These are phyloP conservation scores for Dryocosmus kuriphilus DNA, from an alignment of 2,888 invertebrate species.

Conservation along the genomic window DNA sequence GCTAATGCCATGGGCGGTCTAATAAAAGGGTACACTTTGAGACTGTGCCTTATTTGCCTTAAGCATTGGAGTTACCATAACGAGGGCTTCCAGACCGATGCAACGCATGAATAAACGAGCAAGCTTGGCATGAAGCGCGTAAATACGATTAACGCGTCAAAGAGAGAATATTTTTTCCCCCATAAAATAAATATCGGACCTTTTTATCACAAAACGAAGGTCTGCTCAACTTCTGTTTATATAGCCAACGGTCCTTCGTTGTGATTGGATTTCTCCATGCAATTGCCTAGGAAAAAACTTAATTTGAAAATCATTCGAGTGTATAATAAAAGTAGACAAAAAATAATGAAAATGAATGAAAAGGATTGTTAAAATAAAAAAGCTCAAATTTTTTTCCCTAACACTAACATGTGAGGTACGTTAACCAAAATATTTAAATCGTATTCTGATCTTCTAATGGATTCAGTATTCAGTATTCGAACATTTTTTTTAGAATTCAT, in stretches of 20 bases:
- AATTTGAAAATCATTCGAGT: background rate
- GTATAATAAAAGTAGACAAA: background rate
- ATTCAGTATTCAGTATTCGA: background rate
- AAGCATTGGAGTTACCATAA: constrained; percentile 1
- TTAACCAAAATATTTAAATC: too few species aligned
- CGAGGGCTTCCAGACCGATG: constrained; percentile 12
- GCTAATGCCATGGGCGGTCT: constrained; percentile 3
- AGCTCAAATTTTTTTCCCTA: too few species aligned
- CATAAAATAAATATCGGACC: background rate
- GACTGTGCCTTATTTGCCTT: too few species aligned
- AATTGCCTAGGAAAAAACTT: background rate
- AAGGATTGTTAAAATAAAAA: background rate
- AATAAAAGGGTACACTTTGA: constrained; percentile 31
- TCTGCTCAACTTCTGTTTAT: background rate
- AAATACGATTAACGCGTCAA: constrained; percentile 9
- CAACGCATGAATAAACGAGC: constrained; percentile 11
- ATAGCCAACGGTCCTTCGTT: background rate
- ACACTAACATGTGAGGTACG: too few species aligned
- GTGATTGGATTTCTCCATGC: background rate
- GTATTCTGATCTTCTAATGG: too few species aligned
- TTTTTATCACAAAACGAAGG: background rate
- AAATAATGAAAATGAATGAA: background rate
- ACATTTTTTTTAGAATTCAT: background rate
- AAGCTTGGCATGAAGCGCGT: constrained; percentile 27
- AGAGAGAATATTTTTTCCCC: background rate